A percentile compares a stretch with the other conserved stretches of the same genome.
These are phyloP conservation scores for Mya arenaria DNA, from an alignment of 1,140 invertebrate species.

Conservation along the genomic window DNA sequence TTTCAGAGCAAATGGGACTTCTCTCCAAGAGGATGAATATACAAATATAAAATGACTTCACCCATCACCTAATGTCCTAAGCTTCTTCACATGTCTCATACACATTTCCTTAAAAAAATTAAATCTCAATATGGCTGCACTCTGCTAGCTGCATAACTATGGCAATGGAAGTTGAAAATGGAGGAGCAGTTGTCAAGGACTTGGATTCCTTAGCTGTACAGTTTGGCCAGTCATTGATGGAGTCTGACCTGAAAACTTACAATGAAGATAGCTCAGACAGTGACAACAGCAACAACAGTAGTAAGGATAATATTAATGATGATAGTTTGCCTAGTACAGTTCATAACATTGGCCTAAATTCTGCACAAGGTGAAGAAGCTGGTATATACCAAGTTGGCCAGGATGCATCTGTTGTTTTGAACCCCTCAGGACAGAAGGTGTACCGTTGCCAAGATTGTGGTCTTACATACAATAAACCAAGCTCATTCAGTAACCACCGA, in stretches of 20 bases:
- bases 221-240: slow-evolving; percentile 49
- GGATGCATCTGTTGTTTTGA: not conserved
- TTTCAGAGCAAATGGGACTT: too few relatives aligned
- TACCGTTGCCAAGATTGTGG: slow-evolving; percentile 48
- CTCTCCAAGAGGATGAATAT: too few relatives aligned
- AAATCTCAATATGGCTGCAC: too few relatives aligned
- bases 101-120: too few relatives aligned
- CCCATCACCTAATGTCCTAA: too few relatives aligned
- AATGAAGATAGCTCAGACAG: slow-evolving; percentile 15
- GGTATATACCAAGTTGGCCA: not conserved
- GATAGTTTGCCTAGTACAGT: too few relatives aligned
- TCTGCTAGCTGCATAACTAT: too few relatives aligned
- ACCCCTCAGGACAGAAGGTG: not conserved
- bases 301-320: too few relatives aligned
- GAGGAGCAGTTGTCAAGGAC: slow-evolving; percentile 10
- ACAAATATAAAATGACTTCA: too few relatives aligned
- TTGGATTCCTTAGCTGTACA: slow-evolving; percentile 47
- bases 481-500: slow-evolving; percentile 51
- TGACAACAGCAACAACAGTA: not conserved
- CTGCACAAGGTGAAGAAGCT: not conserved
- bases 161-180: slow-evolving; percentile 8
- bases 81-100: too few relatives aligned
- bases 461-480: slow-evolving; percentile 38
- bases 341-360: too few relatives aligned
- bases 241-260: slow-evolving; percentile 38